Conservation (phyloP, 2,113 vertebrate species). For the Isurus oxyrinchus region DNA sequence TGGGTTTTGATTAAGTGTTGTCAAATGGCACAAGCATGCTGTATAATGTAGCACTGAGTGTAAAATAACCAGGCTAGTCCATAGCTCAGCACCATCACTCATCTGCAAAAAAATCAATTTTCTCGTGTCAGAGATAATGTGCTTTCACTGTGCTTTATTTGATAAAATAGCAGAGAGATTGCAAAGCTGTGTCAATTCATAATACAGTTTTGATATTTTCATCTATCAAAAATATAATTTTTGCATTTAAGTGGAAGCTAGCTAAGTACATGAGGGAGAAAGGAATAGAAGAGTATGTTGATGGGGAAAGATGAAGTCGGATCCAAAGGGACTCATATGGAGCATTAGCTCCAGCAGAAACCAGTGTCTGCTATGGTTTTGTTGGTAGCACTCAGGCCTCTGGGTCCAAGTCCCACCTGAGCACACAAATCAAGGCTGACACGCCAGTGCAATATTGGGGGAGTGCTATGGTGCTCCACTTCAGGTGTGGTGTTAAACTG, state of each 20-base stretch:
- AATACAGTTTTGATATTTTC: background rate
- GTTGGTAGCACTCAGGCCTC: too few species aligned
- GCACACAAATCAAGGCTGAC: background rate
- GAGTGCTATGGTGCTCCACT: too few species aligned
- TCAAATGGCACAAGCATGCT: background rate
- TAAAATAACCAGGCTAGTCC: background rate
- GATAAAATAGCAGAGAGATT: background rate
- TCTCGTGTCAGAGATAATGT: background rate
- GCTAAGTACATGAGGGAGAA: background rate
- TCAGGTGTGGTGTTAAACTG: background rate
- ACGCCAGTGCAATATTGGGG: background rate
- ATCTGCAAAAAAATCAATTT: background rate
- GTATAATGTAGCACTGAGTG: background rate
- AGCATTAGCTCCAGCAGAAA: background rate
- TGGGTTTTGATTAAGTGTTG: conserved; percentile 17
- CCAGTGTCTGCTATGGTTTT: too few species aligned
- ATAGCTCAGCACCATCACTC: background rate
- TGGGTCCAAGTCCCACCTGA: background rate
- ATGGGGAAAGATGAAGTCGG: background rate
- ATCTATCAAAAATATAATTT: background rate
- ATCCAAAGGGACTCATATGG: background rate
- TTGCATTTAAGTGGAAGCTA: background rate
- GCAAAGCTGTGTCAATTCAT: background rate
- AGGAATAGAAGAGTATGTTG: background rate
- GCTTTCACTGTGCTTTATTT: background rate